phyloP scores from a whole-genome alignment of 2,888 invertebrate species.

The Anarsia innoxiella region DNA sequence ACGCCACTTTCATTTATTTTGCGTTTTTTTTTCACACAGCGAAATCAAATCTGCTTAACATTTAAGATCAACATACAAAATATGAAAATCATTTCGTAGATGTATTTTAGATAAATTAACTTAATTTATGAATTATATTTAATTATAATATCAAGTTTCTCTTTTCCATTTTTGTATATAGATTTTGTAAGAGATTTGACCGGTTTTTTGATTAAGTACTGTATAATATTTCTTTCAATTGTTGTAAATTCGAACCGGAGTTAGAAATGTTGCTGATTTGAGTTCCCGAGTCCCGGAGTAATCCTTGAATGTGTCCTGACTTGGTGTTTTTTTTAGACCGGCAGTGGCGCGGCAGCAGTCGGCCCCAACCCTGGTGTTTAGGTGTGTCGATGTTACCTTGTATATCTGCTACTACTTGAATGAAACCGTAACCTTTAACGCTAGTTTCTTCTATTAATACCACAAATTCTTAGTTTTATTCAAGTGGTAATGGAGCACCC shows the following conservation, averaged over 20 bases:
- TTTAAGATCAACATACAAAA: background rate
- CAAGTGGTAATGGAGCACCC: conserved; percentile 51
- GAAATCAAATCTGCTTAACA: background rate
- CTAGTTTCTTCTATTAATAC: background rate
- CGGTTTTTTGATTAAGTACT: too few species aligned
- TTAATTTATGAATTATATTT: too few species aligned
- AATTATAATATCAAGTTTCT: background rate
- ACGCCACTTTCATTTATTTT: background rate
- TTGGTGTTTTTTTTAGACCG: conserved; percentile 73
- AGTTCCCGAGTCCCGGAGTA: conserved; percentile 27
- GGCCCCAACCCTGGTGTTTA: conserved; percentile 74
- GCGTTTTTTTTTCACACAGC: background rate
- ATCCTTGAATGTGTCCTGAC: conserved; percentile 54
- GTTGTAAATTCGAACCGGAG: conserved; percentile 1
- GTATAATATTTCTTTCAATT: too few species aligned
- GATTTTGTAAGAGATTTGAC: too few species aligned
- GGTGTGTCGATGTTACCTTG: conserved; percentile 74
- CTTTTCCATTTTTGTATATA: background rate
- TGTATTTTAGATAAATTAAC: too few species aligned
- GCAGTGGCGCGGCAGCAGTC: conserved; percentile 75
- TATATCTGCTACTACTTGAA: conserved; percentile 54
- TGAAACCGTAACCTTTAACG: conserved; percentile 20
- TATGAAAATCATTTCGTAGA: too few species aligned
- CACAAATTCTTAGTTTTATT: conserved; percentile 20
- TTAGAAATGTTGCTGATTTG: conserved; percentile 20